Evolutionary conservation across 1,140 invertebrate species (phyloP), one percentile per base, ranked within the genome.

Genomic region (Odontomachus brunneus): DNA sequence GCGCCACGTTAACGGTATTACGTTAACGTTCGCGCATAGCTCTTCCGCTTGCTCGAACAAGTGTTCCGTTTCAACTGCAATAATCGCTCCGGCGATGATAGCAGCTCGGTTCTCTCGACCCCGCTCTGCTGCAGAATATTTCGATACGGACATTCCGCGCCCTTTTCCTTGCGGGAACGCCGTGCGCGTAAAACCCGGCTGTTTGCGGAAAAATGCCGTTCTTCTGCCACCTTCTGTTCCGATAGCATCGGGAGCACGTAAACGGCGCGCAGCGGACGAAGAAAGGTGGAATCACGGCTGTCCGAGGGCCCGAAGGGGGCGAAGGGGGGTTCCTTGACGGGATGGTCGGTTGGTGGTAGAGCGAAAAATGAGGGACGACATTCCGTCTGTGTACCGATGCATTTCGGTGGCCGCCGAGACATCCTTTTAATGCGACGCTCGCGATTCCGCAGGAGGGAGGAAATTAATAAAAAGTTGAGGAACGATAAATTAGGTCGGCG

Each of bases 391-490:
- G 84, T 88, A 89, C 80, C 83, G 84, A 83, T 84, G 74, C 80
- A 84, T 85, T 86, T 88, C 84, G 84, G 73, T 85, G 83, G 53
- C 83, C 75, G 86, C 66, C 66, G 29, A 48, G 85, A 75, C 85
- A 69, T 88, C 84, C 87, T 78, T 85, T 86, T 75, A 88, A 89
- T 86, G 88, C 83, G 88, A 84, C 72, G 88, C 85, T 90, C 88
- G 80, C 88, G 86, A 89, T 90, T 91, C 89, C 86, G 88, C 90
- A 90, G 93, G 92, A 90, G 91, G 91, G 88, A 89, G 91, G 90
- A 94, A 93, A 94, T 94, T 93, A 94, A 93, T 94, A 94, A 94
- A 94, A 94, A 93, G 89, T 93, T 91, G 91, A 91, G 88, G 92
- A 93, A 93, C 93, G 93, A 93, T 94, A 93, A 94, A 93, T 94